Base-by-base conservation (phyloP, 2,888 invertebrate species). In the Mythimna loreyi region DNA sequence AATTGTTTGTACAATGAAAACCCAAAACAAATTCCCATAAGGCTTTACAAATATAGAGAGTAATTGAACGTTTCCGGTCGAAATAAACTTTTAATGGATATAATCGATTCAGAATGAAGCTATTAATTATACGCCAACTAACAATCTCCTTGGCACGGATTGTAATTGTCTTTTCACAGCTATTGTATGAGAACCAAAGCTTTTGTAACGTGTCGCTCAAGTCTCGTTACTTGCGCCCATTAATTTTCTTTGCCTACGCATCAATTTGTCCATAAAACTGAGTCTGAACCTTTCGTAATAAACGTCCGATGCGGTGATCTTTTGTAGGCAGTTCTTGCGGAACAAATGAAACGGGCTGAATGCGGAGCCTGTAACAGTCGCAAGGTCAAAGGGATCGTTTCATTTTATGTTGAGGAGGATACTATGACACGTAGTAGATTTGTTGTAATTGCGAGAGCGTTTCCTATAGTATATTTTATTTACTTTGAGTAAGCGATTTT, bases 211-310 rank as follows among this genome's bases (percentile, higher is more conserved):
- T 74, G 75, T 79, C 70, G 75, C 69, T 81, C 72, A 80, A 79
- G 59, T 71, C 70, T 79, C 72, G 67, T 82, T 77, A 72, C 75
- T 84, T 59, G 69, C 67, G 75, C 69, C 73, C 75, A 84, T 82
- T 84, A 78, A 83, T 83, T 82, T 79, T 75, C 78, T 75, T 78
- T 69, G 80, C 81, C 85, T 84, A 85, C 86, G 82, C 85, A 83
- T 83, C 81, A 84, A 82, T 86, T 83, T 78, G 81, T 77, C 78
- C 68, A 83, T 81, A 81, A 83, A 84, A 79, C 80, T 66, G 69
- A 78, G 43, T 67, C 65, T 77, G 72, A 71, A 80, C 75, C 74
- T 76, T 75, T 75, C 67, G 79, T 80, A 81, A 82, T 85, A 85
- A 86, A 83, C 71, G 73, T 75, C 67, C 56, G 57, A 76, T 72